phyloP scores from a whole-genome alignment of 1,140 invertebrate genomes.

The Pentalonia nigronervosa region DNA sequence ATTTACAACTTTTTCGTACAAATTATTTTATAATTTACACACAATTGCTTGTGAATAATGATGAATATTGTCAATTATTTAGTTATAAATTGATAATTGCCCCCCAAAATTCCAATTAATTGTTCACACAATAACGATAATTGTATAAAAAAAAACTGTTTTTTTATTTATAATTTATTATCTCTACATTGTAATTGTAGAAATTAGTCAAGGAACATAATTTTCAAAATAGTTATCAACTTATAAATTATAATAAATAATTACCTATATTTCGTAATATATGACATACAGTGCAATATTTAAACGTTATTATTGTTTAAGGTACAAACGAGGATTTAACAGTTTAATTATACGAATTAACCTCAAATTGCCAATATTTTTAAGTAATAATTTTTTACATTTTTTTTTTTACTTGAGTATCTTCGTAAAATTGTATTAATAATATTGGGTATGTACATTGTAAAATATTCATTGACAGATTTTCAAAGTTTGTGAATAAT shows the following conservation, averaged over 20 bases:
- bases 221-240: neutral
- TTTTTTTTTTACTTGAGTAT: neutral
- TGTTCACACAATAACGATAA: neutral
- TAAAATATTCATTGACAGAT: neutral
- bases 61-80: neutral
- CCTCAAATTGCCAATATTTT: neutral
- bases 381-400: neutral
- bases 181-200: neutral
- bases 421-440: neutral
- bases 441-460: neutral
- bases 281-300: neutral
- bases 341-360: neutral
- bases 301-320: neutral
- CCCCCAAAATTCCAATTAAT: neutral
- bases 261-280: no score
- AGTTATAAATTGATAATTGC: neutral
- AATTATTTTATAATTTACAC: neutral
- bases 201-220: neutral
- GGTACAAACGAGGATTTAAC: neutral
- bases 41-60: neutral
- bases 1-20: neutral
- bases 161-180: neutral
- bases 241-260: neutral
- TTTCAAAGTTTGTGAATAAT: neutral
- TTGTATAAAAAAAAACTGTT: neutral